Conservation (phyloP, 2,888 invertebrate genomes). For the Eremobia ochroleuca region DNA sequence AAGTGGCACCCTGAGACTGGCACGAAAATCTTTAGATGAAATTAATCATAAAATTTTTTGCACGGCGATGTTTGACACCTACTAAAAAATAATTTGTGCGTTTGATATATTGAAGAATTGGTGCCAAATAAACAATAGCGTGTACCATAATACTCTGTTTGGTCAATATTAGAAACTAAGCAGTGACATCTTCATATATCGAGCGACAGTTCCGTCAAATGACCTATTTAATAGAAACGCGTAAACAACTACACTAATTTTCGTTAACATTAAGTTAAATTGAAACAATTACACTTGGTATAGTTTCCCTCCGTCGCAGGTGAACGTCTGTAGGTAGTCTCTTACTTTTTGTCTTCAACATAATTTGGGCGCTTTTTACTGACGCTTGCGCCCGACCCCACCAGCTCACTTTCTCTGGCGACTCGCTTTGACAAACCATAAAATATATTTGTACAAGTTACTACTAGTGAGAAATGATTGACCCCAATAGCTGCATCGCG, state of each 20-base stretch:
- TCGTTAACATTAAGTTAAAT: conserved; percentile 56
- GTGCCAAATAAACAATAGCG: neutral
- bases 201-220: conserved; percentile 21
- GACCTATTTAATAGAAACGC: conserved; percentile 35
- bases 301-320: conserved; percentile 65
- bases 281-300: conserved; percentile 63
- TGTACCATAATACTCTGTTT: conserved; percentile 2
- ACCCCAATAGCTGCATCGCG: conserved; percentile 56
- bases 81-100: neutral
- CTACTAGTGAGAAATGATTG: conserved; percentile 64
- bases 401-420: conserved; percentile 77
- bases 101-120: neutral
- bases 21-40: conserved; percentile 45
- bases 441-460: conserved; percentile 68
- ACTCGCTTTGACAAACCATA: conserved; percentile 74
- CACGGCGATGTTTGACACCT: neutral
- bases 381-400: conserved; percentile 61
- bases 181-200: conserved; percentile 9
- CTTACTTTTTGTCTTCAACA: conserved; percentile 74
- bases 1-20: conserved; percentile 42
- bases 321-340: conserved; percentile 74
- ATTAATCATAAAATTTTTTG: conserved; percentile 6
- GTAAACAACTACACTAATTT: conserved; percentile 47
- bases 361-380: conserved; percentile 76
- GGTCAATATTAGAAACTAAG: conserved; percentile 12